Conservation (phyloP, 2,113 vertebrate species). For the Mirounga angustirostris region DNA sequence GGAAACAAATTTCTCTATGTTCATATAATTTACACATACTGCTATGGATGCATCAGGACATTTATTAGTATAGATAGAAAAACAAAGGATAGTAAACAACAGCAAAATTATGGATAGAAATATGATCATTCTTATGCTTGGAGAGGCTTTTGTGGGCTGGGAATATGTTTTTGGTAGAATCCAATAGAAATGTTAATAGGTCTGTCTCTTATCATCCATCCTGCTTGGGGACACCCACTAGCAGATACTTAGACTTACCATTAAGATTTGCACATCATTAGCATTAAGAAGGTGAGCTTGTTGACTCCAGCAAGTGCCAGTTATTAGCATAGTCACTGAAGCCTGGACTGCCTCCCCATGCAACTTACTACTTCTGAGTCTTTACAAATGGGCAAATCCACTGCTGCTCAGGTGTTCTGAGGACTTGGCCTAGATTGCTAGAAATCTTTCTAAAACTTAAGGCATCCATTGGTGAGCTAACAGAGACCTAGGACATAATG, state of each 20-base stretch:
- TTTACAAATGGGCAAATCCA: neutral
- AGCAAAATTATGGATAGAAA: conserved; percentile 21
- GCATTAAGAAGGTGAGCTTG: neutral
- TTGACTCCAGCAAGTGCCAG: neutral
- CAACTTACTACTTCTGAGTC: neutral
- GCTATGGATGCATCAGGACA: neutral
- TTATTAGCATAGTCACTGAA: neutral
- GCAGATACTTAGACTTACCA: neutral
- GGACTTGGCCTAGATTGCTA: neutral
- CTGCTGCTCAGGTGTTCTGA: neutral
- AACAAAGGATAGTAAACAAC: neutral
- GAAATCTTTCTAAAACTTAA: conserved; percentile 12
- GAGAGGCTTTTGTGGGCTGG: neutral
- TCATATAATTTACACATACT: neutral
- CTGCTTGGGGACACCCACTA: neutral
- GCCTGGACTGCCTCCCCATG: neutral
- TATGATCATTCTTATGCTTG: neutral
- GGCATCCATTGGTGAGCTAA: neutral
- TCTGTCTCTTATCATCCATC: neutral
- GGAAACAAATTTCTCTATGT: neutral
- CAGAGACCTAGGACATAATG: neutral
- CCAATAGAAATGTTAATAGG: neutral
- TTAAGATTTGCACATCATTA: neutral
- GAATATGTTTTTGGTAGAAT: neutral
- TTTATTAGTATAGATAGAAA: neutral